These are phyloP conservation scores for Blastobasis adustella DNA, from an alignment of 2,888 invertebrate genomes.

Conservation along the genomic window DNA sequence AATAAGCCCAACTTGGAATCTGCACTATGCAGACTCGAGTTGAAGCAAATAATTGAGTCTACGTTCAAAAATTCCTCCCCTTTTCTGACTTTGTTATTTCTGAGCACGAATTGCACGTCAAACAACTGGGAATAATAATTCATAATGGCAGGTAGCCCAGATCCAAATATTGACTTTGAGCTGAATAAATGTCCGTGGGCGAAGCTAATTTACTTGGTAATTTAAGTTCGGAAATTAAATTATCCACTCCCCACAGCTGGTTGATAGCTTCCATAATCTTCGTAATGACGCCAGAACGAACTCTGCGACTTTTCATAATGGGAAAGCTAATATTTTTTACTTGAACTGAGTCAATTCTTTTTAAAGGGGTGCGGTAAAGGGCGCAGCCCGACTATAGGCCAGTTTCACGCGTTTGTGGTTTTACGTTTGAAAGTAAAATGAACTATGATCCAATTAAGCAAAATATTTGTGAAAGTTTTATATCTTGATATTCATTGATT, in stretches of 20 bases:
- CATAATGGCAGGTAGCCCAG: background rate
- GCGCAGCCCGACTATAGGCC: too few species aligned
- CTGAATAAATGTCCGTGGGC: background rate
- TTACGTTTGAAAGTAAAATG: too few species aligned
- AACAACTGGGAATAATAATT: background rate
- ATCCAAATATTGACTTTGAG: slow-evolving; percentile 3
- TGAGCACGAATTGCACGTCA: background rate
- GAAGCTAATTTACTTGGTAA: slow-evolving; percentile 3
- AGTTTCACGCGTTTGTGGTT: too few species aligned
- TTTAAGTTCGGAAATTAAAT: slow-evolving; percentile 5
- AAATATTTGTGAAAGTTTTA: too few species aligned
- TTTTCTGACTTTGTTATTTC: background rate
- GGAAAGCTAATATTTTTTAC: slow-evolving; percentile 2
- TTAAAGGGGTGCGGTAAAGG: too few species aligned
- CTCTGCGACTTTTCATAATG: slow-evolving; percentile 1
- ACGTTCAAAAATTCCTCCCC: too few species aligned
- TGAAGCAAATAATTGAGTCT: too few species aligned
- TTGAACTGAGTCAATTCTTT: too few species aligned
- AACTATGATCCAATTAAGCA: too few species aligned
- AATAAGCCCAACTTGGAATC: too few species aligned
- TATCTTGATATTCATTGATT: too few species aligned
- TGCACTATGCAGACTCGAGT: too few species aligned
- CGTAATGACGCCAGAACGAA: slow-evolving; percentile 6
- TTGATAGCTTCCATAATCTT: slow-evolving; percentile 1
- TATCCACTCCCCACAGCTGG: background rate